Percentiles rank a stretch among this genome's conserved stretches.
Evolutionary conservation across 2,888 invertebrate genomes (phyloP).

Genomic region (Phania funesta): DNA sequence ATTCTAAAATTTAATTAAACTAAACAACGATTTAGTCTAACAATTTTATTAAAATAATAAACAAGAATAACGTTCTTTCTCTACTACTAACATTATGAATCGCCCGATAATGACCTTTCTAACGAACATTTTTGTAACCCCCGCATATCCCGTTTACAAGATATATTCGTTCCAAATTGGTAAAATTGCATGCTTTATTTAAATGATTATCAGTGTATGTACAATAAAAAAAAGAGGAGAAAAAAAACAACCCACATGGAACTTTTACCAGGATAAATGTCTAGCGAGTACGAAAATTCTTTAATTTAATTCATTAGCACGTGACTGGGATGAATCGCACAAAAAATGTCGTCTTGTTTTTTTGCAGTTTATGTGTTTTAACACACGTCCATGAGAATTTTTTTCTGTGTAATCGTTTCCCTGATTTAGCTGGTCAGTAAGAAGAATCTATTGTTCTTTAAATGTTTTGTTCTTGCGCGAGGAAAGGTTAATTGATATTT

Average conservation of each 20-base stretch:
- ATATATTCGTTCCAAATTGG: too few relatives aligned
- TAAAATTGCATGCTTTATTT: too few relatives aligned
- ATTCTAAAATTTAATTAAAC: too few relatives aligned
- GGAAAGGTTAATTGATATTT: slow-evolving; percentile 34
- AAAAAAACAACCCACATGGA: slow-evolving; percentile 16
- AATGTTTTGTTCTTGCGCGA: background rate
- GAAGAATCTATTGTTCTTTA: background rate
- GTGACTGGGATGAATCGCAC: slow-evolving; percentile 51
- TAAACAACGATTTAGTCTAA: too few relatives aligned
- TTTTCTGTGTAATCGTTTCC: background rate
- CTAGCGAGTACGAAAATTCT: slow-evolving; percentile 61
- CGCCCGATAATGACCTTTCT: too few relatives aligned
- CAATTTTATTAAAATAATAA: too few relatives aligned
- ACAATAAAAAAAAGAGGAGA: background rate
- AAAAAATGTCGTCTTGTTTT: slow-evolving; percentile 6
- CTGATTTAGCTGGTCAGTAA: slow-evolving; percentile 12
- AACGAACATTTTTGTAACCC: too few relatives aligned
- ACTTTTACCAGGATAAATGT: slow-evolving; percentile 51
- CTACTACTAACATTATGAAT: too few relatives aligned
- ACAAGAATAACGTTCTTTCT: too few relatives aligned
- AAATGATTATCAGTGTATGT: too few relatives aligned
- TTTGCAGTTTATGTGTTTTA: slow-evolving; percentile 13
- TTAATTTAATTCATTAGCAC: slow-evolving; percentile 68
- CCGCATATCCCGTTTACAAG: too few relatives aligned
- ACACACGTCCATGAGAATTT: background rate